These are phyloP conservation scores for Gymnodraco acuticeps DNA, from an alignment of 2,797 vertebrate species.

Conservation along the genomic window DNA sequence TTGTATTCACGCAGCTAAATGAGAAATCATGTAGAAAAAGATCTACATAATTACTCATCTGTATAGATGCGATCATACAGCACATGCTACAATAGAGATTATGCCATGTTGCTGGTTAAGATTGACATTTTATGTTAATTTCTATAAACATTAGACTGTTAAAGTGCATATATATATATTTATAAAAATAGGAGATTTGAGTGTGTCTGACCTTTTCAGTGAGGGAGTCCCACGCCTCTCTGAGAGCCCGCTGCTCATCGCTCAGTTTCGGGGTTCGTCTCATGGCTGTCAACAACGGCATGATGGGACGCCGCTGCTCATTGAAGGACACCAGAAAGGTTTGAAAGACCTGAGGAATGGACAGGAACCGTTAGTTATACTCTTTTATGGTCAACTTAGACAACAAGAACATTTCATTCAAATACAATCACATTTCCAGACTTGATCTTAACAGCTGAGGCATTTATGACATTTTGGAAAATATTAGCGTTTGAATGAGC, in stretches of 20 bases:
- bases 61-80: neutral
- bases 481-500: neutral
- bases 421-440: neutral
- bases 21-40: neutral
- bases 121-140: neutral
- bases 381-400: neutral
- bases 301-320: conserved; percentile 87
- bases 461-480: neutral
- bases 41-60: neutral
- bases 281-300: conserved; percentile 86
- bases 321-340: conserved; percentile 91
- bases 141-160: neutral
- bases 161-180: neutral
- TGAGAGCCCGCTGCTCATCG: conserved; percentile 82
- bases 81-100: neutral
- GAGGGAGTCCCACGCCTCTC: conserved; percentile 86
- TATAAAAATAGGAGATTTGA: neutral
- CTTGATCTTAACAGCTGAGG: too few species aligned
- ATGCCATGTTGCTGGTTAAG: neutral
- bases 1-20: conserved; percentile 88
- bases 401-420: too few species aligned
- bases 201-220: conserved; percentile 81
- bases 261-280: conserved; percentile 75
- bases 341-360: conserved; percentile 82
- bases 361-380: neutral